Conservation (phyloP, 2,797 vertebrate genomes). For the Smutsia gigantea region DNA sequence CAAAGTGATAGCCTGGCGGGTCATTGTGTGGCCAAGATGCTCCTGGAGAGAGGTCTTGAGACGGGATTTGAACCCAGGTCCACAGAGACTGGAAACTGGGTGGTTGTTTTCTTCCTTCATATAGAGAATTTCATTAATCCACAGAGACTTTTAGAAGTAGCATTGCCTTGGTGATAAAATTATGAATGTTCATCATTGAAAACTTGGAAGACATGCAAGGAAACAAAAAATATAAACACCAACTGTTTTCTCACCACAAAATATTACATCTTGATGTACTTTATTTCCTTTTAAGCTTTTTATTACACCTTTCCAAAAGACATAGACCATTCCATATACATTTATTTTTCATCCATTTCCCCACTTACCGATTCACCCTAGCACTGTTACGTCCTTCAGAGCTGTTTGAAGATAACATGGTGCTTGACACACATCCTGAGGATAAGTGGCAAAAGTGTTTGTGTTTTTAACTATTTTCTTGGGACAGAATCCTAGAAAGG, state of each 20-base stretch:
- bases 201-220: not conserved
- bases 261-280: not conserved
- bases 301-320: not conserved
- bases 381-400: fast-evolving
- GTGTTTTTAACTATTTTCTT: not conserved
- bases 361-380: not conserved
- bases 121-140: fast-evolving
- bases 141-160: not conserved
- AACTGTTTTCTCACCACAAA: not conserved
- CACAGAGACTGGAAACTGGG: not conserved
- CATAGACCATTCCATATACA: not conserved
- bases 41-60: fast-evolving
- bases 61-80: not conserved
- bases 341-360: not conserved
- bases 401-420: fast-evolving
- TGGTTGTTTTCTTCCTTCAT: too few relatives aligned
- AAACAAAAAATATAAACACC: not conserved
- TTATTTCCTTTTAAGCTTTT: not conserved
- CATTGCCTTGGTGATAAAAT: not conserved
- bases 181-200: not conserved
- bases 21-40: too few relatives aligned
- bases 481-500: not conserved
- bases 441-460: not conserved
- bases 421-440: not conserved
- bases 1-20: fast-evolving